phyloP scores from a whole-genome alignment of 2,888 invertebrate genomes.

The Andricus curvator region DNA sequence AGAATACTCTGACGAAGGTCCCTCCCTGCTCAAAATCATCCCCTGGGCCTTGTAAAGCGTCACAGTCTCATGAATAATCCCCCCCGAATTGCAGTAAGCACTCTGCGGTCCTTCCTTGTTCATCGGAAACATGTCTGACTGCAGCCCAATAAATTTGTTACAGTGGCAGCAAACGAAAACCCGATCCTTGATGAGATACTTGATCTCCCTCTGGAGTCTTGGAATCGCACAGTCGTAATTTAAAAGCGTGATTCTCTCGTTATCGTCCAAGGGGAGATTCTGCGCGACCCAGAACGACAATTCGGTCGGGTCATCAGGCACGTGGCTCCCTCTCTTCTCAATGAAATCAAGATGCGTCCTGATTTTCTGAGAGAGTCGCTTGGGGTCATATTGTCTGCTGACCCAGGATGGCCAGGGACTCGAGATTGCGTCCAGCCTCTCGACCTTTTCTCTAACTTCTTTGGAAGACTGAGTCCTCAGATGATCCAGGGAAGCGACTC shows the following conservation, averaged over 20 bases:
- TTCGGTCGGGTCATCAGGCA: constrained; percentile 84
- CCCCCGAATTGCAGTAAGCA: constrained; percentile 89
- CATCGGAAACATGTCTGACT: constrained; percentile 88
- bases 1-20: constrained; percentile 85
- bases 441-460: constrained; percentile 66
- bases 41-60: constrained; percentile 82
- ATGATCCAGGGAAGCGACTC: constrained; percentile 69
- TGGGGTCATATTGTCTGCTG: constrained; percentile 83
- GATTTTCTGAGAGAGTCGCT: constrained; percentile 76
- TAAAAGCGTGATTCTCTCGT: constrained; percentile 83
- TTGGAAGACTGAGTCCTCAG: constrained; percentile 61
- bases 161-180: constrained; percentile 80
- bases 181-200: constrained; percentile 74
- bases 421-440: constrained; percentile 78
- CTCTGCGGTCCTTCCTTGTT: constrained; percentile 89
- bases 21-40: constrained; percentile 79
- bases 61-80: constrained; percentile 89
- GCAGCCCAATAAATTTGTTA: constrained; percentile 80
- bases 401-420: constrained; percentile 85
- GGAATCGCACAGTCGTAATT: constrained; percentile 85
- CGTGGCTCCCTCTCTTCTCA: constrained; percentile 74
- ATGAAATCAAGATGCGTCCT: constrained; percentile 69
- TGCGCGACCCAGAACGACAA: constrained; percentile 91
- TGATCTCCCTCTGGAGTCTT: constrained; percentile 82
- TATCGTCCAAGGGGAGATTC: constrained; percentile 85